Evolutionary conservation across 2,888 invertebrate species (phyloP).

Genomic region (Eristalis tenax): DNA sequence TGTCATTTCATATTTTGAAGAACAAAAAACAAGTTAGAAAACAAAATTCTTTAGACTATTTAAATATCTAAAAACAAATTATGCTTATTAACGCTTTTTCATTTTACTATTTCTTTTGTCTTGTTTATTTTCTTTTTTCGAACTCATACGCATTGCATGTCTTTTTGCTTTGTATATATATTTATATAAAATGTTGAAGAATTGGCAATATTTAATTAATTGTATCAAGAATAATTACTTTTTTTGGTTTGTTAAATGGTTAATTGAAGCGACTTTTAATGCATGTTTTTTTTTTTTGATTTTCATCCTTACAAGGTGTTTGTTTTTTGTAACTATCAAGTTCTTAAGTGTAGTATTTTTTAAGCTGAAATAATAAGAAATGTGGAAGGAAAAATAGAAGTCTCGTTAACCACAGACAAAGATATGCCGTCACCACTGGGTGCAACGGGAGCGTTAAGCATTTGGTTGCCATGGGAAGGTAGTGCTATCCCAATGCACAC

Average conservation of each 20-base stretch:
- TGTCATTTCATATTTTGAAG: neutral
- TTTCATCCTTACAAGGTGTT: conserved; percentile 74
- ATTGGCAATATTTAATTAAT: conserved; percentile 51
- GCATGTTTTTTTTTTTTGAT: conserved; percentile 7
- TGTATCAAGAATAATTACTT: conserved; percentile 69
- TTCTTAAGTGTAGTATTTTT: neutral
- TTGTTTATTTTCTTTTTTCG: conserved; percentile 29
- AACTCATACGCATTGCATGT: conserved; percentile 45
- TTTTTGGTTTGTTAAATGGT: conserved; percentile 30
- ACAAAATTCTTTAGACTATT: conserved; percentile 26
- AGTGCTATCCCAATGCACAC: no score
- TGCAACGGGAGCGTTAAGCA: neutral
- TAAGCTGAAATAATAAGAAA: conserved; percentile 22
- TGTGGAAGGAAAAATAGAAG: neutral
- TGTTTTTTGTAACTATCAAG: neutral
- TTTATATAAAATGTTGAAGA: conserved; percentile 58
- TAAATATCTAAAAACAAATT: conserved; percentile 38
- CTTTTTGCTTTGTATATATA: conserved; percentile 26
- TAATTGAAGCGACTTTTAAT: conserved; percentile 53
- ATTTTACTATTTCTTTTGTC: conserved; percentile 20
- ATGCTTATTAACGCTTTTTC: conserved; percentile 17
- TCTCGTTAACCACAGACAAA: neutral
- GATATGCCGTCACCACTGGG: neutral
- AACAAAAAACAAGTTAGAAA: conserved; percentile 26
- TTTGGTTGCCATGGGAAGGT: neutral